Evolutionary conservation across 2,797 vertebrate genomes (phyloP), one percentile per base, ranked within the genome.

Genomic region (Syndactyla subalaris): DNA sequence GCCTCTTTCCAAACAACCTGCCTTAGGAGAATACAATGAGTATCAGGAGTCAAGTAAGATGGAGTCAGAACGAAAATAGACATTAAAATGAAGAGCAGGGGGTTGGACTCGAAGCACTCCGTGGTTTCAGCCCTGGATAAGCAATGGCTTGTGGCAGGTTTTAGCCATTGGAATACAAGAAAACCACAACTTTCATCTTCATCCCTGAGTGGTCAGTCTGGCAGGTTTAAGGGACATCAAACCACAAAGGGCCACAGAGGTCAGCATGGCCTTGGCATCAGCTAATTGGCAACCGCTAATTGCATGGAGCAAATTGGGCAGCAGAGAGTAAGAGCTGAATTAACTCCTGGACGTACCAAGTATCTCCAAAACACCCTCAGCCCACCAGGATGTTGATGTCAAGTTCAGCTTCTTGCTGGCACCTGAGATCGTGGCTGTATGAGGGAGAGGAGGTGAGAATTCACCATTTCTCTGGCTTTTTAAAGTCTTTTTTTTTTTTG

Each of bases 391-490:
- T 20, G 20, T 59, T 22, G 11, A 9, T 1, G 24, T 5, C 9
- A n/a, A 5, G 4, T 3, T 39, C 34, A 22, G 30, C 65, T 54
- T n/a, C 66, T 24, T 39, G 38, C 48, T 30, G 66, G 52, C 36
- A 16, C 23, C 46, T 2, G 9, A 32, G 41, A 26, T 2, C 0
- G 2, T 27, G 18, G 48, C 38, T 32, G 14, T 7, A 0, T 19
- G 26, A n/a, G 41, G n/a, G 49, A 26, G 8, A 45, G 30, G 41
- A 52, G 21, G 27, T 16, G 24, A 32, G 6, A 51, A 62, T 49
- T 46, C n/a, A 39, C 34, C n/a, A 6, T 22, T 84, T 41, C 45
- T 24, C 3, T 6, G 30, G 49, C 22, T 36, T 79, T 67, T 55
- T 32, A 4, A 71, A 38, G 29, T 26, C 17, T 30, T 22, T 27